These are phyloP conservation scores for Rhingia rostrata DNA, from an alignment of 2,888 invertebrate genomes.

Conservation along the genomic window DNA sequence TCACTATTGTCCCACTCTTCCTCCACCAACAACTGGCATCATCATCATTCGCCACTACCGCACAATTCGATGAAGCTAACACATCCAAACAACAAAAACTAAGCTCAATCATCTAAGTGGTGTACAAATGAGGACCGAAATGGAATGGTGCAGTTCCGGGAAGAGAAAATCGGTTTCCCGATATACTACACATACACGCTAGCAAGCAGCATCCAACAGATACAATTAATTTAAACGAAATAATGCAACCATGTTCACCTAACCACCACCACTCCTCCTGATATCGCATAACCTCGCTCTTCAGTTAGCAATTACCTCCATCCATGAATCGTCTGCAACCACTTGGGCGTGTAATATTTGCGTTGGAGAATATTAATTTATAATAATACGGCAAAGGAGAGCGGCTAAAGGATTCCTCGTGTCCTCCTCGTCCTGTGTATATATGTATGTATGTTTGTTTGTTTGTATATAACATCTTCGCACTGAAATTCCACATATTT, in stretches of 20 bases:
- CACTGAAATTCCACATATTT: slow-evolving; percentile 18
- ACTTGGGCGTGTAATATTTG: slow-evolving; percentile 72
- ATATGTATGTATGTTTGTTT: slow-evolving; percentile 22
- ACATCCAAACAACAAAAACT: slow-evolving; percentile 59
- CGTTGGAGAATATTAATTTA: slow-evolving; percentile 69
- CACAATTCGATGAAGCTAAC: slow-evolving; percentile 44
- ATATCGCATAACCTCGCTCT: background rate
- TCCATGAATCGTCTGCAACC: slow-evolving; percentile 53
- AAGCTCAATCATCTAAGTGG: slow-evolving; percentile 73
- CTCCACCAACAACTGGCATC: background rate
- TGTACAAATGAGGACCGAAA: slow-evolving; percentile 53
- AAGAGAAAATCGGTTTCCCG: slow-evolving; percentile 44
- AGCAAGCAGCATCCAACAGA: slow-evolving; percentile 44
- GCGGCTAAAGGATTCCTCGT: slow-evolving; percentile 52
- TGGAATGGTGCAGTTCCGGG: slow-evolving; percentile 15
- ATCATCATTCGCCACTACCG: background rate
- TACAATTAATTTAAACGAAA: slow-evolving; percentile 71
- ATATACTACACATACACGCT: slow-evolving; percentile 33
- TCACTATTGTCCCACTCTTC: slow-evolving; percentile 5
- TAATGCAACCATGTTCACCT: slow-evolving; percentile 62
- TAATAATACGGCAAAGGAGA: slow-evolving; percentile 57
- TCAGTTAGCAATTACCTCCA: slow-evolving; percentile 28
- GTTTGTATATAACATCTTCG: slow-evolving; percentile 7
- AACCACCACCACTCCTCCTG: background rate
- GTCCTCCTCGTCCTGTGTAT: slow-evolving; percentile 20